Percentiles rank a stretch among this genome's conserved stretches.
Conservation (phyloP, 2,888 invertebrate genomes). For the Ophonus ardosiacus region DNA sequence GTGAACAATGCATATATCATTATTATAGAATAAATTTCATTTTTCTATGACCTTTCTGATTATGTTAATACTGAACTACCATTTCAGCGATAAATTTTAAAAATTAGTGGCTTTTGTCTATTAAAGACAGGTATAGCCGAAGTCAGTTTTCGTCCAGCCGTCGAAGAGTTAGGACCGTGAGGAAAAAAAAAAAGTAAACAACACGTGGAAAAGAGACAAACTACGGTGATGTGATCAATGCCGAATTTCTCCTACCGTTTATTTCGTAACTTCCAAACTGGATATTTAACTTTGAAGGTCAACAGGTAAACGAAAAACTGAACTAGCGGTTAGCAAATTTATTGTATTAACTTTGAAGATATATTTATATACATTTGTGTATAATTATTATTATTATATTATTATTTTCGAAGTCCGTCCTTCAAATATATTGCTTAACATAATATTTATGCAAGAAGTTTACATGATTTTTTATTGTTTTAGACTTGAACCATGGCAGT, state of each 20-base stretch:
- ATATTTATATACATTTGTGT: neutral
- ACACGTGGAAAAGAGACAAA: neutral
- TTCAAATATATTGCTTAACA: slow-evolving; percentile 14
- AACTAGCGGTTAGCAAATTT: no score
- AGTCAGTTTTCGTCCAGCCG: neutral
- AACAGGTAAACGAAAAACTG: neutral
- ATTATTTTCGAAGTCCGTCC: neutral
- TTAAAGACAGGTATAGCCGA: neutral
- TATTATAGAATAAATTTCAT: neutral
- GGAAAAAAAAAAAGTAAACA: neutral
- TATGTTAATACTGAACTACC: neutral
- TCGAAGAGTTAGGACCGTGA: neutral
- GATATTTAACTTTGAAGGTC: neutral
- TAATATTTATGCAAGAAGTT: neutral
- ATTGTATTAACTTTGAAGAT: no score
- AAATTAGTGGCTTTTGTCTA: neutral
- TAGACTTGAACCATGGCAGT: neutral
- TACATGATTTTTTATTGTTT: neutral
- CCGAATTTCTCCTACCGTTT: no score
- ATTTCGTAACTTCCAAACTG: no score
- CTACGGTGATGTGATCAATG: no score
- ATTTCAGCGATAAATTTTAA: neutral
- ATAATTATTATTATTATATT: neutral
- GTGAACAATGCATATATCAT: neutral
- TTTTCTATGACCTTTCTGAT: neutral